phyloP scores from a whole-genome alignment of 1,140 invertebrate genomes.

The Xylocopa sonorina region DNA sequence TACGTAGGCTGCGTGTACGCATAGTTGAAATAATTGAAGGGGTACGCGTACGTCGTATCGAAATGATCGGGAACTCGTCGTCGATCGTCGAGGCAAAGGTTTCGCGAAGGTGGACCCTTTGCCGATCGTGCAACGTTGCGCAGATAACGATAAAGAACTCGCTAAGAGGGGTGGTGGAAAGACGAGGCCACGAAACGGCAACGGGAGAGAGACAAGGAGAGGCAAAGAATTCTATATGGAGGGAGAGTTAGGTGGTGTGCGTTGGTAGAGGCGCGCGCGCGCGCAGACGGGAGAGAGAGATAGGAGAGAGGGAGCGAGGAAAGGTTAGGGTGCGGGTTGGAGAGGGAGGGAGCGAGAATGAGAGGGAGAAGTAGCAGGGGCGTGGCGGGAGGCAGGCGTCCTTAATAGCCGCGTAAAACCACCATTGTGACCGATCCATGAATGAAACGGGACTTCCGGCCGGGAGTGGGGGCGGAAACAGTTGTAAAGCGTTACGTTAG shows the following conservation, averaged over 20 bases:
- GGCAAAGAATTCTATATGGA: constrained; percentile 21
- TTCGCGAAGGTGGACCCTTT: neutral
- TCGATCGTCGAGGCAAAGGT: neutral
- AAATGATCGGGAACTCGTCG: neutral
- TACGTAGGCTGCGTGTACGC: no score
- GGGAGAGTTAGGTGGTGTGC: neutral
- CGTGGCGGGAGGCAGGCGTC: constrained; percentile 70
- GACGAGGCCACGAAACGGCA: neutral
- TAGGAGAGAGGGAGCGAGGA: neutral
- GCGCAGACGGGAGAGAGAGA: constrained; percentile 14
- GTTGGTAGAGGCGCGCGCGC: neutral
- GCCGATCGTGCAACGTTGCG: constrained; percentile 17
- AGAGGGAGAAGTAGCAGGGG: constrained; percentile 52
- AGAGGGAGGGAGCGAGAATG: neutral
- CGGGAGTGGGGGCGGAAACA: constrained; percentile 78
- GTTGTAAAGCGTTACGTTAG: constrained; percentile 76
- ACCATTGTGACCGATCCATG: constrained; percentile 79
- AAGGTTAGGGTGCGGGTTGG: neutral
- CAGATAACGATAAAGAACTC: neutral
- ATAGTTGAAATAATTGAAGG: no score
- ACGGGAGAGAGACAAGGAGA: neutral
- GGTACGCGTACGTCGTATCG: no score
- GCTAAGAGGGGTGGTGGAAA: neutral
- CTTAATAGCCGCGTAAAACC: constrained; percentile 79
- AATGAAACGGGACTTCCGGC: constrained; percentile 79